phyloP scores from a whole-genome alignment of 2,797 vertebrate genomes.

The Ctenopoma kingsleyae region DNA sequence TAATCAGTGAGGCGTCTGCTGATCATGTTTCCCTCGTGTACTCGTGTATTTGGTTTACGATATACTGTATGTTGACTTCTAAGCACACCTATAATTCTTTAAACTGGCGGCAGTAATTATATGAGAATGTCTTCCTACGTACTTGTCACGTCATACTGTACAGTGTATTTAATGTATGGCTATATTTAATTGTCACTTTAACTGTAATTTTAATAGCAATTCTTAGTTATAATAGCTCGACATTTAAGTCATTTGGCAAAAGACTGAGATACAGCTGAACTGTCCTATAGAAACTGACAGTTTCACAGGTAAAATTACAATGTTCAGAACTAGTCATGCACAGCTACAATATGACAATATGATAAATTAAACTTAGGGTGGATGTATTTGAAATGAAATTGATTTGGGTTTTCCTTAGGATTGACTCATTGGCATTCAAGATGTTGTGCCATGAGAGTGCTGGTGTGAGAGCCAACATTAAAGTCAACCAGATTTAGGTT shows the following conservation, averaged over 20 bases:
- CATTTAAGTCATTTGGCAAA: not conserved
- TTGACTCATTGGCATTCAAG: slow-evolving; percentile 57
- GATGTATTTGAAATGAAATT: slow-evolving; percentile 31
- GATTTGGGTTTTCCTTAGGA: slow-evolving; percentile 25
- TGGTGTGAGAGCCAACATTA: slow-evolving; percentile 56
- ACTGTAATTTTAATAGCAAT: not conserved
- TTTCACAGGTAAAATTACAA: not conserved
- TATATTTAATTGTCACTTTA: not conserved
- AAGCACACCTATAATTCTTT: not conserved
- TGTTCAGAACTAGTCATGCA: not conserved
- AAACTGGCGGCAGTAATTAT: not conserved
- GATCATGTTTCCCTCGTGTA: not conserved
- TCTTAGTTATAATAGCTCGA: not conserved
- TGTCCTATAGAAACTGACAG: not conserved
- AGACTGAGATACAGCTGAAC: not conserved
- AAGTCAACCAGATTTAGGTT: slow-evolving; percentile 61
- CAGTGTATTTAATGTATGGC: not conserved
- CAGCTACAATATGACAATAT: slow-evolving; percentile 8
- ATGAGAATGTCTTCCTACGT: not conserved
- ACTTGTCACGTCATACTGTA: not conserved
- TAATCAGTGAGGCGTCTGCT: slow-evolving; percentile 5
- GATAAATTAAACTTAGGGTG: slow-evolving; percentile 4
- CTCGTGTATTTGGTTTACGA: not conserved
- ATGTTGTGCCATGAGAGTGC: slow-evolving; percentile 34
- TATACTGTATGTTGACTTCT: not conserved